Evolutionary conservation across 2,888 invertebrate species (phyloP).

Genomic region (Thalpophila matura): DNA sequence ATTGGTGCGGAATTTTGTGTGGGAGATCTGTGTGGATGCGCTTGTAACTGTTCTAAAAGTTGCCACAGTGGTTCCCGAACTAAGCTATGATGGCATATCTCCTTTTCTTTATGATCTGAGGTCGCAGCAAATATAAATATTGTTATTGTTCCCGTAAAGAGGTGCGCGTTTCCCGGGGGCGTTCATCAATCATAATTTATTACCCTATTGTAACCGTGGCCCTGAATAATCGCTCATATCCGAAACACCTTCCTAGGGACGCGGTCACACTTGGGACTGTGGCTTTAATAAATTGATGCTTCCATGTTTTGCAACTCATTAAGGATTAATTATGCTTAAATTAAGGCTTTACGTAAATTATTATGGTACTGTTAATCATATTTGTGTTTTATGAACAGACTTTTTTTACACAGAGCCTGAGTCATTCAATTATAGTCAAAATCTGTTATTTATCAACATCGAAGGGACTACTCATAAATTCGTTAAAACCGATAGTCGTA

Average conservation of each 20-base stretch:
- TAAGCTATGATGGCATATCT: too few relatives aligned
- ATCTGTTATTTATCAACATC: too few relatives aligned
- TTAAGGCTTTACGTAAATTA: background rate
- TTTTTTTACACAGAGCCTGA: too few relatives aligned
- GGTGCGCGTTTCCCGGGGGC: constrained; percentile 72
- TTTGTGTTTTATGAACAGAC: too few relatives aligned
- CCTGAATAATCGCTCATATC: constrained; percentile 89
- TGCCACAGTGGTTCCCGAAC: too few relatives aligned
- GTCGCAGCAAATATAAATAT: constrained; percentile 71
- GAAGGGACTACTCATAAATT: too few relatives aligned
- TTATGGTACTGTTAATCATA: background rate
- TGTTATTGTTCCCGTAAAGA: constrained; percentile 79
- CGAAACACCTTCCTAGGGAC: constrained; percentile 84
- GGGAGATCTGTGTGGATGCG: too few relatives aligned
- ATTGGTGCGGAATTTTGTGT: too few relatives aligned
- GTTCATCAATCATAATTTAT: constrained; percentile 90
- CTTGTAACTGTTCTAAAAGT: too few relatives aligned
- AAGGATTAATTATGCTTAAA: constrained; percentile 42
- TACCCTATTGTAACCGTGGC: constrained; percentile 86
- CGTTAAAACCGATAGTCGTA: too few relatives aligned
- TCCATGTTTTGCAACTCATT: constrained; percentile 56
- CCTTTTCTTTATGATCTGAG: too few relatives aligned
- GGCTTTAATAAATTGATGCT: constrained; percentile 62
- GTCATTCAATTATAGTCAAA: too few relatives aligned
- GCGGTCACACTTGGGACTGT: constrained; percentile 68